These are phyloP conservation scores for Dipodomys ordii DNA, from an alignment of 2,113 vertebrate species.

Conservation along the genomic window DNA sequence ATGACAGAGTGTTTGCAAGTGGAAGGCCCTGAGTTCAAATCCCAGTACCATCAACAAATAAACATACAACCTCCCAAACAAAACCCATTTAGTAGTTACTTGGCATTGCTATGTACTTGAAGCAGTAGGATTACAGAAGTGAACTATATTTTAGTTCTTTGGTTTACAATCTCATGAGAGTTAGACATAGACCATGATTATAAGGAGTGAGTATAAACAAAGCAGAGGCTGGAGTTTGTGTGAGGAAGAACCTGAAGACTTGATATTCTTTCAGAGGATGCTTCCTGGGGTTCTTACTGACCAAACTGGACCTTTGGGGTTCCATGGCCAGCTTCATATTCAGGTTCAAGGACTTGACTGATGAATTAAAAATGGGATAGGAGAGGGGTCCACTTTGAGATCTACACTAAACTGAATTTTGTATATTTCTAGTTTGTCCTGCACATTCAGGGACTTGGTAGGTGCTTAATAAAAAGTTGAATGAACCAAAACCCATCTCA, in stretches of 20 bases:
- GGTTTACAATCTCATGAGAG: too few species aligned
- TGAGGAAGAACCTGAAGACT: neutral
- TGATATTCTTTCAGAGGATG: neutral
- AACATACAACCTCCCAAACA: too few species aligned
- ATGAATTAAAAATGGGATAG: neutral
- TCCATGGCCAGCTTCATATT: neutral
- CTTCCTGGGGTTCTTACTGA: neutral
- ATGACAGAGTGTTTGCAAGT: too few species aligned
- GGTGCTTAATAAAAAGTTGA: neutral
- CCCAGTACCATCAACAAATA: too few species aligned
- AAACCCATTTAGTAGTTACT: too few species aligned
- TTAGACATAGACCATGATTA: too few species aligned
- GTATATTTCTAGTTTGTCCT: neutral
- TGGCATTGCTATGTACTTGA: neutral
- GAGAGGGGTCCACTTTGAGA: neutral
- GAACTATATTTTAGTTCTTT: neutral
- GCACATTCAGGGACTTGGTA: neutral
- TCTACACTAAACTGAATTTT: neutral
- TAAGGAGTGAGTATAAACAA: too few species aligned
- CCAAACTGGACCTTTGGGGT: neutral
- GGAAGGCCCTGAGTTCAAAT: too few species aligned
- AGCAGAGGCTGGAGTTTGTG: neutral
- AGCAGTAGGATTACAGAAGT: neutral
- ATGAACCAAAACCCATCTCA: neutral
- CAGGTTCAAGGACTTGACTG: neutral